These are phyloP conservation scores for Pseudococcus viburni DNA, from an alignment of 2,888 invertebrate genomes.

Conservation along the genomic window DNA sequence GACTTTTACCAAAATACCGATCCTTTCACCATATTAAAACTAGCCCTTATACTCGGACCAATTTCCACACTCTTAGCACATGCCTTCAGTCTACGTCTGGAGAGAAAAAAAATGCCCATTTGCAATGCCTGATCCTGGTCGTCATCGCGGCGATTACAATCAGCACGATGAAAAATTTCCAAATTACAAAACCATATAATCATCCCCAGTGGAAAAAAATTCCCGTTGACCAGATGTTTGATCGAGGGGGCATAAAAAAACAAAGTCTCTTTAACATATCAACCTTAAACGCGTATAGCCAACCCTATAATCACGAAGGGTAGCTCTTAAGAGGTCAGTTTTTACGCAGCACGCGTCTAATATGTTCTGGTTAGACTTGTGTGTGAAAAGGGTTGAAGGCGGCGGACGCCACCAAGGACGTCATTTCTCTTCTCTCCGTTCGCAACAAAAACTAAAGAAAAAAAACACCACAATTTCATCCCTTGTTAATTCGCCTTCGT, in stretches of 20 bases:
- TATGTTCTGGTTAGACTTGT: conserved; percentile 46
- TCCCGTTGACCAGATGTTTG: conserved; percentile 43
- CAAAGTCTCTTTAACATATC: conserved; percentile 37
- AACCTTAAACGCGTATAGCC: not conserved
- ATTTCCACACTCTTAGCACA: not conserved
- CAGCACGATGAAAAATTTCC: conserved; percentile 20
- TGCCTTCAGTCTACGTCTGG: not conserved
- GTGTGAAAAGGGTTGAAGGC: conserved; percentile 49
- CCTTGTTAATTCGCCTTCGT: conserved; percentile 40
- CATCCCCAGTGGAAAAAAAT: conserved; percentile 18
- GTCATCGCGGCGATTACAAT: not conserved
- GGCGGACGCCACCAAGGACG: conserved; percentile 55
- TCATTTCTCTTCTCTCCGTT: not conserved
- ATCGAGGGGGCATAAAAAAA: conserved; percentile 5
- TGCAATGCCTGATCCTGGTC: not conserved
- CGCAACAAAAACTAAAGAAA: not conserved
- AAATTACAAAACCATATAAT: conserved; percentile 35
- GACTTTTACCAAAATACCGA: not conserved
- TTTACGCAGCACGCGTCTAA: conserved; percentile 54
- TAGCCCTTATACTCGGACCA: not conserved
- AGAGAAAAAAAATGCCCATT: not conserved
- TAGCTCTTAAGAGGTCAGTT: conserved; percentile 52
- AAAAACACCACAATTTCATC: conserved; percentile 48
- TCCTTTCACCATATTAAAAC: not conserved
- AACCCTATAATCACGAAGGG: conserved; percentile 55